Evolutionary conservation across 2,113 vertebrate genomes (phyloP), one percentile per base, ranked within the genome.

Genomic region (Tinamus guttatus): DNA sequence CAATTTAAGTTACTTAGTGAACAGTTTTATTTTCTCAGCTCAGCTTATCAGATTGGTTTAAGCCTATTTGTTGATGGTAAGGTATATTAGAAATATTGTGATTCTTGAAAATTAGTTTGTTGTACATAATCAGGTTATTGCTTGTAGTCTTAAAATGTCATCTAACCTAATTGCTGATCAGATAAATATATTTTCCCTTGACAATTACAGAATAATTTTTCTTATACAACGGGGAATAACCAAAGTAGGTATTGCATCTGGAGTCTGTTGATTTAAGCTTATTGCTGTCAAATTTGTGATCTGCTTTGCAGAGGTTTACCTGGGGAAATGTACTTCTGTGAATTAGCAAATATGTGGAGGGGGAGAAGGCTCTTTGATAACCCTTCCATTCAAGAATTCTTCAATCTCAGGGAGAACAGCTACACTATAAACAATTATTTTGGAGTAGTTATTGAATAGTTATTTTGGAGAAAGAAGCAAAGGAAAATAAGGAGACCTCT

Each of bases 11-110:
- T 93, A 41, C 47, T 86, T 56, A 87, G 17, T 45, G 64, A n/a
- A 30, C 60, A 67, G 60, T 78, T 88, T 70, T 71, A 45, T 91
- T 91, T 96, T 95, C 32, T 90, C 34, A 81, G n/a, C 59, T 89
- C 28, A 64, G 13, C 2, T 90, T 91, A 45, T 73, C 69, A 56
- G 38, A 84, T 40, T 30, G 76, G 34, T 30, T 63, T 86, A 75
- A 88, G 16, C 38, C 20, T 79, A 15, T 88, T 86, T 90, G 52
- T 81, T 92, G 64, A 60, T 83, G 27, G 38, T 9, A 75, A 71
- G 8, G 19, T 49, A 22, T 34, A 41, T 59, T 76, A 62, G 65
- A 92, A 95, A 92, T 88, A 76, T 13, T 52, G 20, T 63, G 32
- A 25, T 81, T 93, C 56, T 63, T 78, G 27, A 71, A 87, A 93